Conservation (phyloP, 2,113 vertebrate genomes). For the Tragelaphus imberbis region DNA sequence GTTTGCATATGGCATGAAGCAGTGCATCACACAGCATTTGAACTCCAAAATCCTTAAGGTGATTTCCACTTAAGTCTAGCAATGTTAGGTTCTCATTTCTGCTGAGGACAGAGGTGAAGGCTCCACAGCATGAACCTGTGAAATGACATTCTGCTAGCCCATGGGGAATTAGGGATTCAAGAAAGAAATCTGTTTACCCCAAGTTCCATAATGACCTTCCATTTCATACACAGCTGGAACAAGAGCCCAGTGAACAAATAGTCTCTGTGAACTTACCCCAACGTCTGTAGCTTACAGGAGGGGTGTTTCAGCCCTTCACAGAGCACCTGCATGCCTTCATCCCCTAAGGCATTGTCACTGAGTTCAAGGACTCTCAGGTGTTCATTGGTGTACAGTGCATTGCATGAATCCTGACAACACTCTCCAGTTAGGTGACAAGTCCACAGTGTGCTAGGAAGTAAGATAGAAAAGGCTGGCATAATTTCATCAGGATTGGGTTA, state of each 20-base stretch:
- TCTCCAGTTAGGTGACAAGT: constrained; percentile 9
- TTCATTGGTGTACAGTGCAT: not conserved
- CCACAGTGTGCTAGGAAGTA: constrained; percentile 24
- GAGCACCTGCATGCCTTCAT: not conserved
- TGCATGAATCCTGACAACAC: constrained; percentile 37
- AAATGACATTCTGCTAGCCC: constrained; percentile 48
- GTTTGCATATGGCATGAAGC: constrained; percentile 32
- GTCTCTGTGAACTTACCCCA: constrained; percentile 13
- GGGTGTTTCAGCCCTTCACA: constrained; percentile 31
- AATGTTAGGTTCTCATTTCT: constrained; percentile 31
- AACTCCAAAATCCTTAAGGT: constrained; percentile 42
- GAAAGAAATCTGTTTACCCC: not conserved
- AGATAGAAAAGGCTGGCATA: not conserved
- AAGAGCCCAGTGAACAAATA: not conserved
- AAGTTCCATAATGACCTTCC: not conserved
- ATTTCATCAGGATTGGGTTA: not conserved
- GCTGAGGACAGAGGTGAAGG: not conserved
- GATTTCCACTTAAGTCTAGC: constrained; percentile 50
- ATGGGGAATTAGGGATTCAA: not conserved
- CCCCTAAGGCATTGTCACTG: constrained; percentile 30
- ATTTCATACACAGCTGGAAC: not conserved
- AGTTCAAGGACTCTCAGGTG: constrained; percentile 33
- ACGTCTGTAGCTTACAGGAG: constrained; percentile 8
- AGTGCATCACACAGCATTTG: constrained; percentile 31
- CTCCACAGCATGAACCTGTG: not conserved